Percentiles rank a stretch among this genome's conserved stretches.
Evolutionary conservation across 1,140 invertebrate species (phyloP).

Genomic region (Pseudomyrmex flavicornis): DNA sequence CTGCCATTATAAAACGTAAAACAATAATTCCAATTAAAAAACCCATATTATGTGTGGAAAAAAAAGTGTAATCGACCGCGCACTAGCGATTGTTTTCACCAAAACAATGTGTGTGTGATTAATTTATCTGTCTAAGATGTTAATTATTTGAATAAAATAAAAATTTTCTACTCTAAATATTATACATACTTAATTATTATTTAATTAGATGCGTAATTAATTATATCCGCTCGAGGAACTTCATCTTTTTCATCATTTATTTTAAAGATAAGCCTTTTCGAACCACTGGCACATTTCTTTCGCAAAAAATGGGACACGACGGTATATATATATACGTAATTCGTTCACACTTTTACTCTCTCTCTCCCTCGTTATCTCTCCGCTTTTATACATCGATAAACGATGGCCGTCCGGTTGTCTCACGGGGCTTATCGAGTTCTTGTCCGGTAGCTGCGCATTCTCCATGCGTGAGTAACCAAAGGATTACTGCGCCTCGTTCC

Average conservation of each 20-base stretch:
- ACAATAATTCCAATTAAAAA: no score
- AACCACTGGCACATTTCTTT: neutral
- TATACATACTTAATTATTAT: no score
- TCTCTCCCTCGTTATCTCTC: no score
- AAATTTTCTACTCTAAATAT: no score
- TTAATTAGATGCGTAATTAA: neutral
- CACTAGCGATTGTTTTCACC: no score
- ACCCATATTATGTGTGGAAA: no score
- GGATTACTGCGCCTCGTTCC: slow-evolving; percentile 57
- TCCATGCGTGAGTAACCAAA: slow-evolving; percentile 61
- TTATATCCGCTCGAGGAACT: neutral
- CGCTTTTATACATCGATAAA: slow-evolving; percentile 15
- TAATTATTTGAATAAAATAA: no score
- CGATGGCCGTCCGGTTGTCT: slow-evolving; percentile 1
- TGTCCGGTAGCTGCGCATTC: neutral
- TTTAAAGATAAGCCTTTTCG: neutral
- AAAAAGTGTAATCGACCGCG: no score
- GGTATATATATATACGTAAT: neutral
- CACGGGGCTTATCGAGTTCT: slow-evolving; percentile 4
- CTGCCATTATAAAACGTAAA: neutral
- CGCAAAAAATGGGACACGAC: slow-evolving; percentile 5
- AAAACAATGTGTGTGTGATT: no score
- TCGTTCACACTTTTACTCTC: slow-evolving; percentile 5
- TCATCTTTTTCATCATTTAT: neutral
- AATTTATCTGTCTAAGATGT: no score